phyloP scores from a whole-genome alignment of 2,797 vertebrate species.

The Thalassophryne amazonica region DNA sequence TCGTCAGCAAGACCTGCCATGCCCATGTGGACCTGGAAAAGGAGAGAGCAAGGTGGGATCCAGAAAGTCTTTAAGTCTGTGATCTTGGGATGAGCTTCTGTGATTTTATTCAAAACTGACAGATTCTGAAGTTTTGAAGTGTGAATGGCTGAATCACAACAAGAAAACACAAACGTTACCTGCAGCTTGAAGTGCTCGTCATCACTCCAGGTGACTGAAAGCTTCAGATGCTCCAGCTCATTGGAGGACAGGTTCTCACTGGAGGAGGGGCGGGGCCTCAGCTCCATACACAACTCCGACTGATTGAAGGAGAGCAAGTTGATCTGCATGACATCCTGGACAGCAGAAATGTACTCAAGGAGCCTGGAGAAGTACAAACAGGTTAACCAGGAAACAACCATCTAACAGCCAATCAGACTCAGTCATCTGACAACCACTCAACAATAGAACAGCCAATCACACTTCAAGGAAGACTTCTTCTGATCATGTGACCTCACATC shows the following conservation, averaged over 20 bases:
- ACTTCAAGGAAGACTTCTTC: too few relatives aligned
- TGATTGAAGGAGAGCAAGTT: constrained; percentile 53
- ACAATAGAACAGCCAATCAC: too few relatives aligned
- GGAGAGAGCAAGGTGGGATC: neutral
- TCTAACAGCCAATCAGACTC: constrained; percentile 7
- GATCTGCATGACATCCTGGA: constrained; percentile 49
- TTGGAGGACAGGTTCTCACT: neutral
- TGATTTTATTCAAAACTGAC: too few relatives aligned
- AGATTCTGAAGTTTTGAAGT: too few relatives aligned
- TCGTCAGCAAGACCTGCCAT: constrained; percentile 45
- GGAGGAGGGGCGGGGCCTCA: constrained; percentile 44
- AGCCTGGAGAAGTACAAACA: constrained; percentile 48
- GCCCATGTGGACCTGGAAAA: constrained; percentile 48
- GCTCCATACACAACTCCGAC: constrained; percentile 68
- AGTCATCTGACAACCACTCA: too few relatives aligned
- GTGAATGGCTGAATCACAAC: too few relatives aligned
- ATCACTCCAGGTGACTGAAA: constrained; percentile 54
- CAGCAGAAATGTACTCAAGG: constrained; percentile 32
- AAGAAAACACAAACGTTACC: too few relatives aligned
- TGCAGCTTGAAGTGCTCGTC: constrained; percentile 63
- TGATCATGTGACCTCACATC: constrained; percentile 1
- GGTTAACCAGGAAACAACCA: neutral
- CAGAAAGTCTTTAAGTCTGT: neutral
- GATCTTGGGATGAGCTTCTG: too few relatives aligned
- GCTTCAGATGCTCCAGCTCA: constrained; percentile 59